Conservation (phyloP, 1,140 invertebrate genomes). For the Arctopsyche grandis region DNA sequence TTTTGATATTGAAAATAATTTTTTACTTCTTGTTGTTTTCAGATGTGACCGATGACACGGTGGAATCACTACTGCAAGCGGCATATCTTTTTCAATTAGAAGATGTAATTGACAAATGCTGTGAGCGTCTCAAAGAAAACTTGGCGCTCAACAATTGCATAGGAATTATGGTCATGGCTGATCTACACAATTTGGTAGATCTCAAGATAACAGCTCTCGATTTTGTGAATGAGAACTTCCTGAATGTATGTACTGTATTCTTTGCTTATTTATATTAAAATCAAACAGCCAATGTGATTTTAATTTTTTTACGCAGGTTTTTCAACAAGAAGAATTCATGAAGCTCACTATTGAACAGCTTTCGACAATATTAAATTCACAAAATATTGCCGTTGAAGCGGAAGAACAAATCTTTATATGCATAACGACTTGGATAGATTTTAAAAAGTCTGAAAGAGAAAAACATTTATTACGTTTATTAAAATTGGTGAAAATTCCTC, state of each 20-base stretch:
- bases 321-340: neutral
- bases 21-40: neutral
- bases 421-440: neutral
- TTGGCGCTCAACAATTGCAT: neutral
- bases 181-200: neutral
- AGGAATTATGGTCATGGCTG: neutral
- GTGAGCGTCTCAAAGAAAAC: neutral
- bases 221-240: neutral
- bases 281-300: no score
- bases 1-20: no score
- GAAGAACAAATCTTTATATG: conserved; percentile 9
- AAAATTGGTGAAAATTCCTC: neutral
- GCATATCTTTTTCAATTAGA: neutral
- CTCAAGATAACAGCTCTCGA: neutral
- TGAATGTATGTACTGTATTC: no score
- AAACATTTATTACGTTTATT: neutral
- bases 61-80: neutral
- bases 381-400: neutral
- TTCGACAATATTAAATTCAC: neutral
- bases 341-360: neutral
- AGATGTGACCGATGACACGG: neutral
- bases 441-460: neutral
- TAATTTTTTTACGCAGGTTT: neutral
- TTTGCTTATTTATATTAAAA: no score
- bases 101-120: neutral